Percentiles rank a stretch among this genome's conserved stretches.
Conservation (phyloP, 2,113 vertebrate genomes). For the Urocolius indicus region DNA sequence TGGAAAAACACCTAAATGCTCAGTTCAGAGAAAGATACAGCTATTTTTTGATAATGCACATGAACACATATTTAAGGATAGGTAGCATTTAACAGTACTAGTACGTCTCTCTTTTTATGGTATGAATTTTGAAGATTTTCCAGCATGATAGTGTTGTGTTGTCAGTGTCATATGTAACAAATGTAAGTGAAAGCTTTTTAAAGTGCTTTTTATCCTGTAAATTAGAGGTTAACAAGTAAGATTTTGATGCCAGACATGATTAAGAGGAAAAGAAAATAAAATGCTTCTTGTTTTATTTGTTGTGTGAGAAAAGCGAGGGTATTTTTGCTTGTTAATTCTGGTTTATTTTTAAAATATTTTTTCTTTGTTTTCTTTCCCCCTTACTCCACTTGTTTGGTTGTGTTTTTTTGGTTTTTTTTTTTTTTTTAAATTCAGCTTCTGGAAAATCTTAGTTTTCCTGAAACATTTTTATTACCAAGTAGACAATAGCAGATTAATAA, state of each 20-base stretch:
- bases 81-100: neutral
- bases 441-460: neutral
- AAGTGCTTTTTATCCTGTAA: neutral
- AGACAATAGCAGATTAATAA: neutral
- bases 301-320: neutral
- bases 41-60: neutral
- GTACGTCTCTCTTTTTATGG: neutral
- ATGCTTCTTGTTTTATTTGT: accelerated
- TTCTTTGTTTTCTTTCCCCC: neutral
- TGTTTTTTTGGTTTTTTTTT: too few relatives aligned
- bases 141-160: neutral
- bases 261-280: neutral
- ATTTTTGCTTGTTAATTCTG: neutral
- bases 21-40: neutral
- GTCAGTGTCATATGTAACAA: neutral
- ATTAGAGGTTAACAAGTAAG: neutral
- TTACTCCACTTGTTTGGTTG: too few relatives aligned
- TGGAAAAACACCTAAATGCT: neutral
- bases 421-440: neutral
- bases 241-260: neutral
- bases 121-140: neutral
- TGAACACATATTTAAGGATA: neutral
- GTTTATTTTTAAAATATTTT: neutral
- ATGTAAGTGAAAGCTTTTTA: neutral
- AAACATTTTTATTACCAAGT: neutral